Evolutionary conservation across 2,797 vertebrate genomes (phyloP).

Genomic region (Xyrichtys novacula): DNA sequence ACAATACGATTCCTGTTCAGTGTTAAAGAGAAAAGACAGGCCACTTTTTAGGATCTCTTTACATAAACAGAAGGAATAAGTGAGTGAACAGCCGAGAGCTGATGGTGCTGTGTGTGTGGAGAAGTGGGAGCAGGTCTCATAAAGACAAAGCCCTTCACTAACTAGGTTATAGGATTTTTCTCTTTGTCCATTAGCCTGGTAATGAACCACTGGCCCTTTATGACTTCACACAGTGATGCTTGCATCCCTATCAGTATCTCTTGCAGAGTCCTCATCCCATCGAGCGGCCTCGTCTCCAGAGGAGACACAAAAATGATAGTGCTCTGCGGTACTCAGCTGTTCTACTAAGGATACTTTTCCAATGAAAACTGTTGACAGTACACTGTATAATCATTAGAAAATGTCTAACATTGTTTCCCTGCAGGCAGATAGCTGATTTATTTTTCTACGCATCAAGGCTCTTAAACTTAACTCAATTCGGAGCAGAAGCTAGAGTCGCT

Average conservation of each 20-base stretch:
- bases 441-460: neutral
- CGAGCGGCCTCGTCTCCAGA: neutral
- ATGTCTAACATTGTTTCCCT: neutral
- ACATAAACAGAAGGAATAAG: neutral
- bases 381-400: neutral
- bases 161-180: conserved; percentile 59
- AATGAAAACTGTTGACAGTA: neutral
- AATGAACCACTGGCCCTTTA: conserved; percentile 69
- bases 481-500: neutral
- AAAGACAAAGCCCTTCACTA: conserved; percentile 49
- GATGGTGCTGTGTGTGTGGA: neutral
- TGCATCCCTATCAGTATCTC: conserved; percentile 17
- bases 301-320: neutral
- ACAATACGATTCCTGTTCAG: neutral
- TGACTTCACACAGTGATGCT: conserved; percentile 40
- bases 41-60: neutral
- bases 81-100: neutral
- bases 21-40: neutral
- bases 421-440: neutral
- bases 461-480: too few species aligned
- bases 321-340: neutral
- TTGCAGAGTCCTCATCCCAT: conserved; percentile 1
- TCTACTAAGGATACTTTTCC: neutral
- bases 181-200: conserved; percentile 64
- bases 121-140: conserved; percentile 17